Percentiles rank a stretch among this genome's conserved stretches.
phyloP scores from a whole-genome alignment of 2,797 vertebrate genomes.

The Lacerta viridis region DNA sequence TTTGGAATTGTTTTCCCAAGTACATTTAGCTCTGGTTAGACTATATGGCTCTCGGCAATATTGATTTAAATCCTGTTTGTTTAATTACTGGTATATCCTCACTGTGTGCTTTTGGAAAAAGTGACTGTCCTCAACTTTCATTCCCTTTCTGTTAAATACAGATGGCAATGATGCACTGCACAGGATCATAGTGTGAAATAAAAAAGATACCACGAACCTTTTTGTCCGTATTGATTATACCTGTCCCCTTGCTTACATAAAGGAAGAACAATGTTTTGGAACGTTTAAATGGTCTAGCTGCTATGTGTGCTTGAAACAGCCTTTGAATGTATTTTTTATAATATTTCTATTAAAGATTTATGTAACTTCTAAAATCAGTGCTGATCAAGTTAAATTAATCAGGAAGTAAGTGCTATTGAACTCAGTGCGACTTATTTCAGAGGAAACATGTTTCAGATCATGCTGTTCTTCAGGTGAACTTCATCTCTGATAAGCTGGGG shows the following conservation, averaged over 20 bases:
- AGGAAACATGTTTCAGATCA: neutral
- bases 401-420: neutral
- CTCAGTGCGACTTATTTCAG: neutral
- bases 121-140: neutral
- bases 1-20: neutral
- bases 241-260: neutral
- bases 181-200: neutral
- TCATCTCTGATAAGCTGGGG: neutral
- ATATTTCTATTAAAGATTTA: neutral
- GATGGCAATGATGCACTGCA: neutral
- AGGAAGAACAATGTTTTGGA: neutral
- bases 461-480: neutral
- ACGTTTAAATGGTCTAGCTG: neutral
- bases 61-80: neutral
- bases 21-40: neutral
- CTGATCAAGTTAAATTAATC: neutral
- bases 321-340: slow-evolving; percentile 12
- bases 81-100: neutral
- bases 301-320: neutral
- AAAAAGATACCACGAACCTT: neutral
- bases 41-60: neutral
- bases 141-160: neutral
- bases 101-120: neutral
- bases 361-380: neutral
- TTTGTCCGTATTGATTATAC: neutral